Evolutionary conservation across 2,888 invertebrate species (phyloP).

Genomic region (Polyommatus icarus): DNA sequence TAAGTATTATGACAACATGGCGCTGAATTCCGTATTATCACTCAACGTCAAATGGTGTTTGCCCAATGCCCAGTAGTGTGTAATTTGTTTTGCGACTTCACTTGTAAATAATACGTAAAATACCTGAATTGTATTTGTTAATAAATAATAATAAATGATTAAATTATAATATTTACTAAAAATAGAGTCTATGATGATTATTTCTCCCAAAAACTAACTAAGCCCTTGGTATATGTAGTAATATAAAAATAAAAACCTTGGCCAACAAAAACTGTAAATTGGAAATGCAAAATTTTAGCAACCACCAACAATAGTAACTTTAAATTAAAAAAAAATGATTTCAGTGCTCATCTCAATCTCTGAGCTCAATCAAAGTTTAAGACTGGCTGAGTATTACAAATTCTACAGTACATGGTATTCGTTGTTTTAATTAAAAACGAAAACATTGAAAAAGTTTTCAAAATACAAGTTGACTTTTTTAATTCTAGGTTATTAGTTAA

Average conservation of each 20-base stretch:
- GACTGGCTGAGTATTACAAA: conserved; percentile 30
- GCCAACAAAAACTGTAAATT: conserved; percentile 51
- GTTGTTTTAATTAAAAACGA: conserved; percentile 10
- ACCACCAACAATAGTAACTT: conserved; percentile 31
- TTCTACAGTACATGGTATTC: conserved; percentile 30
- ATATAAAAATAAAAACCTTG: not conserved
- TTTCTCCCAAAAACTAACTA: no score
- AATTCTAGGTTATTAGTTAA: no score
- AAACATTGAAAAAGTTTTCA: not conserved
- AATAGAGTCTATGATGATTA: no score
- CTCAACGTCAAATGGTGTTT: conserved; percentile 48
- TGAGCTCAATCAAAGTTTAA: conserved; percentile 44
- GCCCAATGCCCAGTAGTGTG: conserved; percentile 57
- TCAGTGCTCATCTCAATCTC: conserved; percentile 40
- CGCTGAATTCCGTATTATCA: not conserved
- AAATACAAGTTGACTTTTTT: not conserved
- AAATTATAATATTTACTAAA: no score
- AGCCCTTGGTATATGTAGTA: no score
- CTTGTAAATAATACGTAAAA: not conserved
- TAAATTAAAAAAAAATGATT: conserved; percentile 41
- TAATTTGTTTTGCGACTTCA: conserved; percentile 38
- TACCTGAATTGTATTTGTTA: no score
- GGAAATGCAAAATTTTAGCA: conserved; percentile 46
- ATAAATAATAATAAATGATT: no score
- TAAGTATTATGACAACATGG: conserved; percentile 10